Base-by-base conservation (phyloP, 2,888 invertebrate species). In the Brachynemurus nebulosus region DNA sequence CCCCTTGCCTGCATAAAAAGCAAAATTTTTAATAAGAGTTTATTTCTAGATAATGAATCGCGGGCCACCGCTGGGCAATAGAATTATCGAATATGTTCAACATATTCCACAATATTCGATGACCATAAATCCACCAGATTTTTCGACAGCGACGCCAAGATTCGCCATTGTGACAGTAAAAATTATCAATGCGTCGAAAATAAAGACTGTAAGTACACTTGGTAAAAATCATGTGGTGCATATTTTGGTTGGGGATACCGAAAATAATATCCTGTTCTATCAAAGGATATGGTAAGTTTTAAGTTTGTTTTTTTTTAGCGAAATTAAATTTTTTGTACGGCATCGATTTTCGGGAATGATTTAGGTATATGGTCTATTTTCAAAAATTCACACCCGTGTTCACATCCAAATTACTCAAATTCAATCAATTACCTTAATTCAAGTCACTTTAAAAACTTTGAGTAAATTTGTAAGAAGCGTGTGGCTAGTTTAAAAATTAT, bases 51-150 rank as follows among this genome's bases (percentile, higher is more conserved):
- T 83, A 56, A 70, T 81, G 54, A 80, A 80, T 59, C 72, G 80
- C 58, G 74, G 78, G 34, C 75, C 83, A 11, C 85, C 85, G 36
- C 76, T 80, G 51, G 86, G 86, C 3, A 79, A 78, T 56, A 61
- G 72, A 35, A 57, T 86, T 3, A 68, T 72, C 34, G 76, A 78
- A 48, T 71, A 76, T 60, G 70, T 79, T 11, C 61, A 63, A 36
- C 61, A 71, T 16, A 64, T 84, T 3, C 85, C 85, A 1, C 70
- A 72, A 53, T 85, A 81, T 59, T 60, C 64, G 18, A 48, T 80
- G 12, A 59, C 46, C 6, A 23, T 65, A 35, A 52, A 50, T 34
- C 33, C 46, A 9, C 36, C 37, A 12, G 34, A 45, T 18, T 18
- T 20, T 7, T 12, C 33, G 11, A 23, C 46, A 2, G 27, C 7